A percentile compares a stretch with the other conserved stretches of the same genome.
These are phyloP conservation scores for Oreochromis grahami DNA, from an alignment of 2,797 vertebrate species.

Conservation along the genomic window DNA sequence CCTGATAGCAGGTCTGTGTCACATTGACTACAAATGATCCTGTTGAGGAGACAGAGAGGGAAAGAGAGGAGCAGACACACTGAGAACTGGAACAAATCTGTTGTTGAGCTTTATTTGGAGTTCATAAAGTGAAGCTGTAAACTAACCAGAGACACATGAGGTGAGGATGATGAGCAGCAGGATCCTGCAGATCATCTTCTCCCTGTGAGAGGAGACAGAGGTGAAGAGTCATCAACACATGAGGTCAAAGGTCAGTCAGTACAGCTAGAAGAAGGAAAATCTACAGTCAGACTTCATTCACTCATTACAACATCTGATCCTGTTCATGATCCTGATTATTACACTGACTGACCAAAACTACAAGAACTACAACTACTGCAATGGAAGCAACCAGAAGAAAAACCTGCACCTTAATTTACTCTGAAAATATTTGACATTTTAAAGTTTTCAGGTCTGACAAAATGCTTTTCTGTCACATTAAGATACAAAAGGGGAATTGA, in stretches of 20 bases:
- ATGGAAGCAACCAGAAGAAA: accelerated
- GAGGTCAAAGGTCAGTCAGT: not conserved
- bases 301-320: not conserved
- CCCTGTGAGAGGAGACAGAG: not conserved
- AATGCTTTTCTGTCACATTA: not conserved
- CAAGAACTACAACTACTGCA: not conserved
- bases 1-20: too few relatives aligned
- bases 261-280: not conserved
- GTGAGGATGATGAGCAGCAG: too few relatives aligned
- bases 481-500: not conserved
- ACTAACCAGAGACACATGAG: too few relatives aligned
- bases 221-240: not conserved
- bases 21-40: too few relatives aligned
- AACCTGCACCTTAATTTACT: not conserved
- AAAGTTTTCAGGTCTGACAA: not conserved
- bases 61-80: too few relatives aligned
- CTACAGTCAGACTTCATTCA: not conserved
- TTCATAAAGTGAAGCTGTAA: too few relatives aligned
- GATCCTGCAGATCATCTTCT: too few relatives aligned
- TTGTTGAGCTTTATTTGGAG: too few relatives aligned
- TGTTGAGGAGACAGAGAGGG: too few relatives aligned
- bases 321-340: not conserved
- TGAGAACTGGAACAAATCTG: too few relatives aligned
- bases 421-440: not conserved
- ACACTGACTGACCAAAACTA: not conserved